Evolutionary conservation across 2,888 invertebrate genomes (phyloP), one percentile per base, ranked within the genome.

Genomic region (Phoronis australis): DNA sequence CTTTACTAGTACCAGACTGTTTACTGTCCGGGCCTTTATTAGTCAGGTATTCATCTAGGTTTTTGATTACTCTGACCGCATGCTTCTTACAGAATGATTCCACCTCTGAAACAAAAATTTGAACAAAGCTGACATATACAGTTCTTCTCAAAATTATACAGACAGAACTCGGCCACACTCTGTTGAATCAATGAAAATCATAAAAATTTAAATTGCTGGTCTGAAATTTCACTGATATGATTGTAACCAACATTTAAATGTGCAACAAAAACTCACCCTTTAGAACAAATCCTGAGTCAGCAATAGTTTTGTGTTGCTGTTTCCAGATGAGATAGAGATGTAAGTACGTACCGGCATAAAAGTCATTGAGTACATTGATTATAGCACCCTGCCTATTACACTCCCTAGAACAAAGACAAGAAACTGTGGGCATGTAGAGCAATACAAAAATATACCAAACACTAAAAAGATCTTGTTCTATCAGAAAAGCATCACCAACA

Each of bases 201-300:
- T n/a, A n/a, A n/a, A n/a, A n/a, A n/a, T n/a, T n/a, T n/a, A n/a
- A n/a, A n/a, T n/a, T n/a, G 3, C 31, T 20, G 9, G 23, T 9
- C 6, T 4, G 2, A n/a, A 15, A 35, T 26, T 18, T n/a, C 18
- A n/a, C n/a, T n/a, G n/a, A n/a, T n/a, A n/a, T n/a, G n/a, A n/a
- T n/a, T n/a, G n/a, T n/a, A n/a, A n/a, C n/a, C n/a, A 12, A 15
- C 24, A 12, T 6, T 23, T 20, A 5, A 5, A 48, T 4, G 20
- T n/a, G 24, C 23, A 6, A 15, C 20, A 18, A 12, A 6, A 15
- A 43, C 51, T 53, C 57, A 80, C 80, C 80, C 76, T 78, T 78
- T 2, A 81, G 63, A 12, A 81, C 75, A 65, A 70, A 78, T 31
- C 81, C 81, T 6, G 80, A 79, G 61, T 81, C 80, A 47, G 69